Percentiles rank a stretch among this genome's conserved stretches.
These are phyloP conservation scores for Agonopterix heracliana DNA, from an alignment of 2,888 invertebrate species.

Conservation along the genomic window DNA sequence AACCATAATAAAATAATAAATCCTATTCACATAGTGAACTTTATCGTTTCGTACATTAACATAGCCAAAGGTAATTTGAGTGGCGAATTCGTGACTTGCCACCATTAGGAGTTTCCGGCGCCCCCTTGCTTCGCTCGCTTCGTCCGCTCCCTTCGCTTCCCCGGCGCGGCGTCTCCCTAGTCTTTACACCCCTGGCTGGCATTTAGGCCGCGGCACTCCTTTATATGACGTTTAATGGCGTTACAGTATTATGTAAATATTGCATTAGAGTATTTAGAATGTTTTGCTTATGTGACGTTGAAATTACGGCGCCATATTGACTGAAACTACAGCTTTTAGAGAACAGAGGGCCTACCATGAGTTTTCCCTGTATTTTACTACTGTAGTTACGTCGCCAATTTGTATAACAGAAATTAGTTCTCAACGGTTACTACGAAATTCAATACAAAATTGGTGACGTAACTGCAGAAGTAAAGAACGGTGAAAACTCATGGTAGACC, in stretches of 20 bases:
- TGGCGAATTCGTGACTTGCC: slow-evolving; percentile 56
- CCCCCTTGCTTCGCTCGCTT: slow-evolving; percentile 18
- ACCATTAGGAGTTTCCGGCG: slow-evolving; percentile 60
- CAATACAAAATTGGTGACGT: too few species aligned
- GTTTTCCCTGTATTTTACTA: too few species aligned
- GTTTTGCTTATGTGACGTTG: not conserved
- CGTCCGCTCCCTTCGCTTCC: slow-evolving; percentile 16
- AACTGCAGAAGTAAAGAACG: too few species aligned
- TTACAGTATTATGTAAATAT: slow-evolving; percentile 8
- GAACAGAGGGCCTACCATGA: too few species aligned
- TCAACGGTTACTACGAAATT: too few species aligned
- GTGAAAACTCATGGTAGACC: too few species aligned
- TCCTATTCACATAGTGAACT: slow-evolving; percentile 9
- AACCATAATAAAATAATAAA: slow-evolving; percentile 10
- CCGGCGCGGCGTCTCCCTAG: slow-evolving; percentile 24
- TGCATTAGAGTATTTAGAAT: not conserved
- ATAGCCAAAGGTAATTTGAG: slow-evolving; percentile 41
- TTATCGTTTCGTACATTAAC: slow-evolving; percentile 26
- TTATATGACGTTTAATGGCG: slow-evolving; percentile 1
- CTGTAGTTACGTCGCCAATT: too few species aligned
- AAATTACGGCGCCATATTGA: too few species aligned
- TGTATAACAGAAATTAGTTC: too few species aligned
- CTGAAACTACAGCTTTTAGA: too few species aligned
- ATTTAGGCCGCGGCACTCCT: slow-evolving; percentile 42
- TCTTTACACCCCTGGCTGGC: slow-evolving; percentile 27